These are phyloP conservation scores for Odocoileus hemionus DNA, from an alignment of 2,113 vertebrate genomes.

Conservation along the genomic window DNA sequence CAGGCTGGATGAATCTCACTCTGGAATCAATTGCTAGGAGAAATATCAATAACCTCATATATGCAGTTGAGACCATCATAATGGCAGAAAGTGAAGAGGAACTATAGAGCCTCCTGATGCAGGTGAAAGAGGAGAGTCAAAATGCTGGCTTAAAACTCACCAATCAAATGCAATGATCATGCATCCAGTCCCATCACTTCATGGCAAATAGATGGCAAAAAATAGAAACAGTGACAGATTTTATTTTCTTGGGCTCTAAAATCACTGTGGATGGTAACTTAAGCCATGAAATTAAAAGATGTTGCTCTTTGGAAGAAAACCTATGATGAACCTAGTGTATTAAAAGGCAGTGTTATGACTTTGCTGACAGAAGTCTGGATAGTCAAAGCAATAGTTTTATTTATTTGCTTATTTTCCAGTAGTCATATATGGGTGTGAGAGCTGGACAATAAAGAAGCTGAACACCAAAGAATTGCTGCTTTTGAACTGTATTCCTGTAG, in stretches of 20 bases:
- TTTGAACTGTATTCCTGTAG: neutral
- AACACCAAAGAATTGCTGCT: neutral
- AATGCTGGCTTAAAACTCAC: neutral
- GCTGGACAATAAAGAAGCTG: neutral
- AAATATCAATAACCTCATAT: neutral
- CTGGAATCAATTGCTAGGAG: neutral
- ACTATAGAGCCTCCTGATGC: neutral
- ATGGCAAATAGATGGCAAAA: fast-evolving
- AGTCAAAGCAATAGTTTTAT: neutral
- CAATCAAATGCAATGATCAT: neutral
- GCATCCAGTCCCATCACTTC: neutral
- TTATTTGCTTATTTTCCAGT: neutral
- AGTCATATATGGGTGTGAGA: neutral
- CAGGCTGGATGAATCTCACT: neutral
- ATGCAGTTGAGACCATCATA: neutral
- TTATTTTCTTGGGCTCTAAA: neutral
- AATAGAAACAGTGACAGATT: neutral
- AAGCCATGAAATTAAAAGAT: neutral
- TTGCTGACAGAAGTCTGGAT: neutral
- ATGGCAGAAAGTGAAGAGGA: neutral
- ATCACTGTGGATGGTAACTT: neutral
- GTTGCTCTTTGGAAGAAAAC: neutral
- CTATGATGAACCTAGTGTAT: neutral
- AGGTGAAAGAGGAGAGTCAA: neutral
- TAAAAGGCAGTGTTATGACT: neutral